Evolutionary conservation across 1,140 invertebrate genomes (phyloP).

Genomic region (Lepidurus packardi): DNA sequence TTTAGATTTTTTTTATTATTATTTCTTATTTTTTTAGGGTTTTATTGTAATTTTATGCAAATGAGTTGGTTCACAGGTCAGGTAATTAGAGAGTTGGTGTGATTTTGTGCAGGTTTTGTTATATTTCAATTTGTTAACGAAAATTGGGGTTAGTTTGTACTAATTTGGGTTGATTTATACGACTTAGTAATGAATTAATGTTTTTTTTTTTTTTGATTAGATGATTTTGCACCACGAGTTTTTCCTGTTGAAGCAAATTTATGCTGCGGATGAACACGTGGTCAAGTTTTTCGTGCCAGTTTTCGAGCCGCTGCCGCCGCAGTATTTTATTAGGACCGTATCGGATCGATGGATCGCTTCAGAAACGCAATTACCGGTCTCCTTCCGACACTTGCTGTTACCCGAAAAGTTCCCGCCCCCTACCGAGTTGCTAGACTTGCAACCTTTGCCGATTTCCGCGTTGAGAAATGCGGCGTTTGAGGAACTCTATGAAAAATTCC

Average conservation of each 20-base stretch:
- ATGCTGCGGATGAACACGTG: slow-evolving; percentile 87
- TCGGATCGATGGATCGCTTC: slow-evolving; percentile 75
- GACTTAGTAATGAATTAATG: no score
- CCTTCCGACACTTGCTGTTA: slow-evolving; percentile 92
- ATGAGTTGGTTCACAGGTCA: no score
- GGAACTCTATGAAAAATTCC: slow-evolving; percentile 79
- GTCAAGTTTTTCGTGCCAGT: slow-evolving; percentile 98
- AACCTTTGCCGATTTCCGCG: slow-evolving; percentile 85
- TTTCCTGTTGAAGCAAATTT: slow-evolving; percentile 93
- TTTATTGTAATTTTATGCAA: no score
- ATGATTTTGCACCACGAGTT: slow-evolving; percentile 92
- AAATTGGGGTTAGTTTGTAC: no score
- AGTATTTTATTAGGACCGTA: slow-evolving; percentile 79
- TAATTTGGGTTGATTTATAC: neutral
- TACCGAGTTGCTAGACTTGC: slow-evolving; percentile 95
- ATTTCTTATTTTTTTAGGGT: no score
- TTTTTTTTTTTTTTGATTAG: neutral
- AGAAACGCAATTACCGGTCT: slow-evolving; percentile 94
- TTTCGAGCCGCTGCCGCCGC: slow-evolving; percentile 95
- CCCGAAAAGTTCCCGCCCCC: slow-evolving; percentile 98
- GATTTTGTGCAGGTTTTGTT: no score
- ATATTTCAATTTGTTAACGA: no score
- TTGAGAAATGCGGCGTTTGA: slow-evolving; percentile 80
- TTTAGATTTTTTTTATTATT: no score
- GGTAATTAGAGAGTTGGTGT: no score